phyloP scores from a whole-genome alignment of 2,888 invertebrate species.

The Aporophyla nigra region DNA sequence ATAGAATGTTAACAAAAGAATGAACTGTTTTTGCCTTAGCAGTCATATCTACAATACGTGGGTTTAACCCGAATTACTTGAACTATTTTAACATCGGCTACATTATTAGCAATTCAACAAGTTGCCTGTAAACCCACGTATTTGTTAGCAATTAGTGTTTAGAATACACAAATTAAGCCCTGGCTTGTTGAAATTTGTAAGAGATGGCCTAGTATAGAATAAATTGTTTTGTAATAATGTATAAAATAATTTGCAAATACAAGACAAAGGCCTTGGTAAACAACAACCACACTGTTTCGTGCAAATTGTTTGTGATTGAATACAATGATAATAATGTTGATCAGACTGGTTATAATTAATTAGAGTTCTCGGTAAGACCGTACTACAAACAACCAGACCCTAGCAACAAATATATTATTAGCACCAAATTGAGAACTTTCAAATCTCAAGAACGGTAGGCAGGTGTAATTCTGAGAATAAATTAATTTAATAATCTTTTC shows the following conservation, averaged over 20 bases:
- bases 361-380: background rate
- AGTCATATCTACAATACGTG: background rate
- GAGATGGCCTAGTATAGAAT: background rate
- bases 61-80: background rate
- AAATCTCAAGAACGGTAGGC: background rate
- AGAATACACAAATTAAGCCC: background rate
- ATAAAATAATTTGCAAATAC: slow-evolving; percentile 7
- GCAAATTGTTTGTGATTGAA: slow-evolving; percentile 2
- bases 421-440: slow-evolving; percentile 6
- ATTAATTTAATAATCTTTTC: slow-evolving; percentile 17
- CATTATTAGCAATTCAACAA: background rate
- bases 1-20: background rate
- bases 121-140: background rate
- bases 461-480: slow-evolving; percentile 10
- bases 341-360: slow-evolving; percentile 19
- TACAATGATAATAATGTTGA: slow-evolving; percentile 24
- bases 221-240: slow-evolving; percentile 3
- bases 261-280: slow-evolving; percentile 4
- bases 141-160: background rate
- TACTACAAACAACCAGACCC: background rate
- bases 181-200: background rate
- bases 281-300: background rate
- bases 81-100: background rate
- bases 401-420: slow-evolving; percentile 24
- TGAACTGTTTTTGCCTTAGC: background rate